phyloP scores from a whole-genome alignment of 2,888 invertebrate species.

The Cerceris rybyensis region DNA sequence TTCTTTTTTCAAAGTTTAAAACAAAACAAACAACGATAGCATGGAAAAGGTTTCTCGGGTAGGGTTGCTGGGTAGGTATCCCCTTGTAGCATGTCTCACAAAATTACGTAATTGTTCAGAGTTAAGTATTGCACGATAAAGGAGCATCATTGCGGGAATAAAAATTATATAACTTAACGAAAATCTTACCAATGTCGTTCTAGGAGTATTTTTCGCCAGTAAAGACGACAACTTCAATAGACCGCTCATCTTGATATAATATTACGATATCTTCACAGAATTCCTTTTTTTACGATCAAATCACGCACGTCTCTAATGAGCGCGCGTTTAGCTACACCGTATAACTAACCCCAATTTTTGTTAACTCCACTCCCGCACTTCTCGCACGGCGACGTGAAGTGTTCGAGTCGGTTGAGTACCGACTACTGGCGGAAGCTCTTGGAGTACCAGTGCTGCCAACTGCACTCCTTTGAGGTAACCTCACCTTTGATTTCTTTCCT shows the following conservation, averaged over 20 bases:
- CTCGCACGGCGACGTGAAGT: conserved; percentile 74
- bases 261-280: conserved; percentile 4
- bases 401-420: conserved; percentile 68
- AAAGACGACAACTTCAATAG: conserved; percentile 76
- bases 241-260: conserved; percentile 71
- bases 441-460: conserved; percentile 59
- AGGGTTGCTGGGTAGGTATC: conserved; percentile 15
- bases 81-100: conserved; percentile 10
- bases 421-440: conserved; percentile 60
- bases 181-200: conserved; percentile 69
- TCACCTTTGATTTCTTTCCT: conserved; percentile 19
- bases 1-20: background rate
- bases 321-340: conserved; percentile 25
- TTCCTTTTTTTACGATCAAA: conserved; percentile 19
- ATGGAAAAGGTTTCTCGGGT: background rate
- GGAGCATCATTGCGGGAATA: conserved; percentile 44
- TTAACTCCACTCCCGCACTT: conserved; percentile 75
- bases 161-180: conserved; percentile 71
- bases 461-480: conserved; percentile 25
- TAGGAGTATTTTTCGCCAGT: conserved; percentile 69
- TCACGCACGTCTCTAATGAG: conserved; percentile 22
- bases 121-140: conserved; percentile 19
- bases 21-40: background rate
- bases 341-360: conserved; percentile 49
- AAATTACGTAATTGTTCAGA: conserved; percentile 64